phyloP scores from a whole-genome alignment of 2,888 invertebrate species.

The Acanthococcus lagerstroemiae region DNA sequence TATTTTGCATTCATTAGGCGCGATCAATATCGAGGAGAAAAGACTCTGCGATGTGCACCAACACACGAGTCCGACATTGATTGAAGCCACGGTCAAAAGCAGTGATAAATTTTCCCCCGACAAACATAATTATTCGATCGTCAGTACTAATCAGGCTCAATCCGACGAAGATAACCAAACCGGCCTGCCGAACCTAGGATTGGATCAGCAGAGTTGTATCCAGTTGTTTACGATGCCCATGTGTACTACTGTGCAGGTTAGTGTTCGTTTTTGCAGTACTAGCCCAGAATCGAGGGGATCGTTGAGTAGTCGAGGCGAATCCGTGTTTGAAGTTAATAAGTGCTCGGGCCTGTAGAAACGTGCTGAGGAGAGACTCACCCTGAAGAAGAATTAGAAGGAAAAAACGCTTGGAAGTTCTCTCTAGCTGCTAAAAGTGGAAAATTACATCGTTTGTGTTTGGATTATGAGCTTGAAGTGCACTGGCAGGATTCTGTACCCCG shows the following conservation, averaged over 20 bases:
- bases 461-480: too few species aligned
- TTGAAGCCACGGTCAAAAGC: not conserved
- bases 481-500: too few species aligned
- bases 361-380: too few species aligned
- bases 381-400: too few species aligned
- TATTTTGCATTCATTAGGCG: constrained; percentile 15
- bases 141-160: not conserved
- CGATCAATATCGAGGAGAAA: constrained; percentile 19
- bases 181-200: constrained; percentile 1
- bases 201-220: constrained; percentile 18
- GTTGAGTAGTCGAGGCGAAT: too few species aligned
- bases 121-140: not conserved
- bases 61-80: not conserved
- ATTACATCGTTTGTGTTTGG: too few species aligned
- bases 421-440: too few species aligned
- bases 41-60: constrained; percentile 26
- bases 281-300: too few species aligned
- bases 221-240: constrained; percentile 10
- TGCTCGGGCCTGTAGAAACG: too few species aligned
- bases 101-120: constrained; percentile 7
- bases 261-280: not conserved
- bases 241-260: not conserved
- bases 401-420: too few species aligned
- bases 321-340: too few species aligned
- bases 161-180: not conserved